These are phyloP conservation scores for Trichogramma dendrolimi DNA, from an alignment of 2,888 invertebrate species.

Conservation along the genomic window DNA sequence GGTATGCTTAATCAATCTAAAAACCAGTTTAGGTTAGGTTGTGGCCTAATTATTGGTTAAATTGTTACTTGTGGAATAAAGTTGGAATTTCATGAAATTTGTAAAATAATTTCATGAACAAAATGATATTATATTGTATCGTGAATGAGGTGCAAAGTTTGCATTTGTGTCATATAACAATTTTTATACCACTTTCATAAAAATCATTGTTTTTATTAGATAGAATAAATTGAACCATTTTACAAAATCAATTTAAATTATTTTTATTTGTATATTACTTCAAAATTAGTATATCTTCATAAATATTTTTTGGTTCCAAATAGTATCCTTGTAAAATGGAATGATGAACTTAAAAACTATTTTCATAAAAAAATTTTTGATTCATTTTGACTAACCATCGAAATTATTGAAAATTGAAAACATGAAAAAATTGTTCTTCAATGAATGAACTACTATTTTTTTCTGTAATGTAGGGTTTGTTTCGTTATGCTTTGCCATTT, in stretches of 20 bases:
- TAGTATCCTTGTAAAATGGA: too few species aligned
- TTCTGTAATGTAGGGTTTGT: too few species aligned
- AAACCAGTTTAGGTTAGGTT: constrained; percentile 87
- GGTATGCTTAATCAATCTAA: constrained; percentile 91
- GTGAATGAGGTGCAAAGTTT: neutral
- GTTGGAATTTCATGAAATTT: constrained; percentile 4
- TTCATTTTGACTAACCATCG: too few species aligned
- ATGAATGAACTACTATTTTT: too few species aligned
- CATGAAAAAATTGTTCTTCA: too few species aligned
- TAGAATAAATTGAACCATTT: neutral
- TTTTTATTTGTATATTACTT: neutral
- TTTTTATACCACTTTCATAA: neutral
- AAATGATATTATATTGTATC: neutral
- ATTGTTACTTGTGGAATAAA: constrained; percentile 15
- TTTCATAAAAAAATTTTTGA: too few species aligned
- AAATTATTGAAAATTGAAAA: too few species aligned
- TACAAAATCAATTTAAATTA: neutral
- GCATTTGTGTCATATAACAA: neutral
- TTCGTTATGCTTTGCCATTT: too few species aligned
- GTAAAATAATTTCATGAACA: constrained; percentile 9
- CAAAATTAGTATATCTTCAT: too few species aligned
- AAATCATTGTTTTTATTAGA: neutral
- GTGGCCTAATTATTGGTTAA: constrained; percentile 91
- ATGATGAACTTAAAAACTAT: too few species aligned
- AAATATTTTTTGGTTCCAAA: too few species aligned